Conservation (phyloP, 2,888 invertebrate genomes). For the Lochmaea capreae region DNA sequence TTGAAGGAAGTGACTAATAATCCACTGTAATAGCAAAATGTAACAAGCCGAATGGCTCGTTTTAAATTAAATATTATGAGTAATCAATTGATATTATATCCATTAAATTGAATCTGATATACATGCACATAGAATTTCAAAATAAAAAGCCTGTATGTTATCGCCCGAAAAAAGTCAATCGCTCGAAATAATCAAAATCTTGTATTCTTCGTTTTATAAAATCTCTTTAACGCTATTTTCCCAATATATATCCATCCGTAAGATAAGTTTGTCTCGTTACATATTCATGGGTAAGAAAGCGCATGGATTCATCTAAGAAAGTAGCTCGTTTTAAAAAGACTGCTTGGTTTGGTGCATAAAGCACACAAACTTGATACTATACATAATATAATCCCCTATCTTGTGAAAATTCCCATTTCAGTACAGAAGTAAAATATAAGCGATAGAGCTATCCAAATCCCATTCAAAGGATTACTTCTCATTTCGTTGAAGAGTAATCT, state of each 20-base stretch:
- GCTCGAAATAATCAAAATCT: neutral
- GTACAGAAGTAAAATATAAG: constrained; percentile 48
- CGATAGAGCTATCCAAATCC: constrained; percentile 48
- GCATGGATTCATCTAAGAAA: constrained; percentile 36
- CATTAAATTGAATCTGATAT: no score
- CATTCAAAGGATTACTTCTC: constrained; percentile 42
- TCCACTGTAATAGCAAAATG: no score
- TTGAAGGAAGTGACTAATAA: no score
- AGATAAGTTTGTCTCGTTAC: constrained; percentile 38
- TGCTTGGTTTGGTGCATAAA: constrained; percentile 34
- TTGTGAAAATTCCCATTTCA: constrained; percentile 39
- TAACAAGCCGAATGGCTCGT: no score
- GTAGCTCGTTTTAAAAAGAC: constrained; percentile 35
- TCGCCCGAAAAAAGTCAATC: neutral
- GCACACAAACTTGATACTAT: constrained; percentile 28
- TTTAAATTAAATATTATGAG: no score
- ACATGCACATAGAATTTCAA: no score
- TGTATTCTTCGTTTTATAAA: constrained; percentile 9
- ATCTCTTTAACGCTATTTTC: neutral
- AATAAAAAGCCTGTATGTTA: no score
- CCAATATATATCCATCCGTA: constrained; percentile 20
- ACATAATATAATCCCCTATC: constrained; percentile 43
- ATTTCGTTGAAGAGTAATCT: constrained; percentile 31
- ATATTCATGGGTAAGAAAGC: constrained; percentile 40
- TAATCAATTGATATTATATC: no score